Conservation (phyloP, 2,888 invertebrate species). For the Yponomeuta plumbellus region DNA sequence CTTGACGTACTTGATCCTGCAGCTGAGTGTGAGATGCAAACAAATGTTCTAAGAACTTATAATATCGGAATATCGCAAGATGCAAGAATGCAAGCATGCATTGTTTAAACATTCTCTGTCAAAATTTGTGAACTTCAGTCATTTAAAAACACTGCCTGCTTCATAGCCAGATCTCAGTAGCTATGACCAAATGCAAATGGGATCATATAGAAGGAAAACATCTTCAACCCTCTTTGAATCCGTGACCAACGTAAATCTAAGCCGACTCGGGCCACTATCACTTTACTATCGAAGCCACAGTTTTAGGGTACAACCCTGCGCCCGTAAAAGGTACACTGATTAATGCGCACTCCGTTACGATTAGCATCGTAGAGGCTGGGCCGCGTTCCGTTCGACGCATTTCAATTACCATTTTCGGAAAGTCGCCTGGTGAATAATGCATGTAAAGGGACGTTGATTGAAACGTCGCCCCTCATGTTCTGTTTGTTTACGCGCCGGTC, state of each 20-base stretch:
- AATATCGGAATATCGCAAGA: too few relatives aligned
- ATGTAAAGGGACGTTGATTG: constrained; percentile 19
- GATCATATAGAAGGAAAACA: too few relatives aligned
- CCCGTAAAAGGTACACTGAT: constrained; percentile 14
- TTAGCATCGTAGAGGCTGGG: constrained; percentile 15
- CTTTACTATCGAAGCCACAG: constrained; percentile 23
- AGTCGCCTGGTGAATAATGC: constrained; percentile 19
- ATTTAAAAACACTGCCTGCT: too few relatives aligned
- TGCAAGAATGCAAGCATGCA: too few relatives aligned
- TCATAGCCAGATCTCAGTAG: too few relatives aligned
- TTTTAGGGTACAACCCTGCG: constrained; percentile 22
- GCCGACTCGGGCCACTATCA: background rate
- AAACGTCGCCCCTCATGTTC: constrained; percentile 17
- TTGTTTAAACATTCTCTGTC: too few relatives aligned
- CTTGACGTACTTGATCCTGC: too few relatives aligned
- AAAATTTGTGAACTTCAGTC: too few relatives aligned
- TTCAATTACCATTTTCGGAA: constrained; percentile 17
- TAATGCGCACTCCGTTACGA: constrained; percentile 15
- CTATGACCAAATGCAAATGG: too few relatives aligned
- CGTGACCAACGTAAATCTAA: background rate
- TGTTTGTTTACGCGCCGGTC: constrained; percentile 16
- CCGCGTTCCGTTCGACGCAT: constrained; percentile 15
- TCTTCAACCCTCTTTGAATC: too few relatives aligned
- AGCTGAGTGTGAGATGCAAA: too few relatives aligned
- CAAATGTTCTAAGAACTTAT: too few relatives aligned